Evolutionary conservation across 2,888 invertebrate species (phyloP).

Genomic region (Phymatocera aterrima): DNA sequence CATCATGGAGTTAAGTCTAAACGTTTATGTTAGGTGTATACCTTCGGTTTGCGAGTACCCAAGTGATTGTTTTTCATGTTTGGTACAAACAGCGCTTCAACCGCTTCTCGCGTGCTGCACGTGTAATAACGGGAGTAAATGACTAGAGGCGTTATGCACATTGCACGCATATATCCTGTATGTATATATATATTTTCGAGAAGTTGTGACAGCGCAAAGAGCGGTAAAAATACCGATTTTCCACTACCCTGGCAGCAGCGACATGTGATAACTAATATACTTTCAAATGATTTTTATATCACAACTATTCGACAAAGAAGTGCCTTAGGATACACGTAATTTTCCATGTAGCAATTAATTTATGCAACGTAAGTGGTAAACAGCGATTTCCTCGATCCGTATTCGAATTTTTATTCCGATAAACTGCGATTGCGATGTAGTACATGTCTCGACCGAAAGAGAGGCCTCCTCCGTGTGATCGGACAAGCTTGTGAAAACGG

Average conservation of each 20-base stretch:
- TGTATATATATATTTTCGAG: too few relatives aligned
- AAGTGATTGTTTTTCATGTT: not conserved
- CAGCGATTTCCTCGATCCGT: not conserved
- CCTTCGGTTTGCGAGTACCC: not conserved
- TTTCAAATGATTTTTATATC: not conserved
- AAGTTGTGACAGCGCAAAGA: too few relatives aligned
- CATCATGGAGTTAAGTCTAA: conserved; percentile 16
- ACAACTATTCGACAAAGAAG: not conserved
- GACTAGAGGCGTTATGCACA: not conserved
- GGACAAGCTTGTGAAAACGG: not conserved
- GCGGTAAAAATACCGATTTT: too few relatives aligned
- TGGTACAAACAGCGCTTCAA: not conserved
- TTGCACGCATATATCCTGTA: too few relatives aligned
- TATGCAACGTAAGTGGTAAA: not conserved
- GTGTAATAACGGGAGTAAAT: not conserved
- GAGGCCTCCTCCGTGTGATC: too few relatives aligned
- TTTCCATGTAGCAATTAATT: not conserved
- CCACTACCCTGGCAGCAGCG: too few relatives aligned
- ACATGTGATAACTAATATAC: too few relatives aligned
- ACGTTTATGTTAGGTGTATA: not conserved
- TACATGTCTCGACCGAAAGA: not conserved
- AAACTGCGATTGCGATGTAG: not conserved
- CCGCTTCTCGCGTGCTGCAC: not conserved
- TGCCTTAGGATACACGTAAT: not conserved
- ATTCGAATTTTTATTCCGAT: not conserved